These are phyloP conservation scores for Eupithecia dodoneata DNA, from an alignment of 2,888 invertebrate species.

Conservation along the genomic window DNA sequence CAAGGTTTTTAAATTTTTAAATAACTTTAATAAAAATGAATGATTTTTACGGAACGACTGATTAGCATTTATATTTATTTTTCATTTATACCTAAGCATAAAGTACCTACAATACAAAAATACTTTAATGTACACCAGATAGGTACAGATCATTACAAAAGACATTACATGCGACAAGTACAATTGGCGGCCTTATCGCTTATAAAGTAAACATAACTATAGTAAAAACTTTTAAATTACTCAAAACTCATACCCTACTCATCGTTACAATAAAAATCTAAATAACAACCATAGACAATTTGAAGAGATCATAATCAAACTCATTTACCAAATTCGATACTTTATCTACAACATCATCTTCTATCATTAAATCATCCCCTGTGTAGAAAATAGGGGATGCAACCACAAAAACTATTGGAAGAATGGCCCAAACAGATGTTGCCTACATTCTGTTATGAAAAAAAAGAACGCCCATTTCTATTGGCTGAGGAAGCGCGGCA, in stretches of 20 bases:
- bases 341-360: constrained; percentile 56
- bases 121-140: too few relatives aligned
- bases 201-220: too few relatives aligned
- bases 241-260: too few relatives aligned
- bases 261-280: not conserved
- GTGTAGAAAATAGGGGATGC: constrained; percentile 36
- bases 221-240: too few relatives aligned
- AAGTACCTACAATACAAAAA: too few relatives aligned
- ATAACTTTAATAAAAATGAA: not conserved
- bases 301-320: constrained; percentile 33
- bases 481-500: constrained; percentile 68
- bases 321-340: constrained; percentile 55
- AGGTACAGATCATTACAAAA: too few relatives aligned
- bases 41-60: not conserved
- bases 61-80: not conserved
- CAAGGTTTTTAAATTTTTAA: not conserved
- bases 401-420: constrained; percentile 64
- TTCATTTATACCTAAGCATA: too few relatives aligned
- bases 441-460: constrained; percentile 50
- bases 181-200: too few relatives aligned
- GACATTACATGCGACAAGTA: too few relatives aligned
- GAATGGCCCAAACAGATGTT: constrained; percentile 61
- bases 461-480: constrained; percentile 64
- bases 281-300: constrained; percentile 13
- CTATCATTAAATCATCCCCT: constrained; percentile 56